Percentiles rank a stretch among this genome's conserved stretches.
Evolutionary conservation across 1,140 invertebrate species (phyloP).

Genomic region (Drosophila miranda): DNA sequence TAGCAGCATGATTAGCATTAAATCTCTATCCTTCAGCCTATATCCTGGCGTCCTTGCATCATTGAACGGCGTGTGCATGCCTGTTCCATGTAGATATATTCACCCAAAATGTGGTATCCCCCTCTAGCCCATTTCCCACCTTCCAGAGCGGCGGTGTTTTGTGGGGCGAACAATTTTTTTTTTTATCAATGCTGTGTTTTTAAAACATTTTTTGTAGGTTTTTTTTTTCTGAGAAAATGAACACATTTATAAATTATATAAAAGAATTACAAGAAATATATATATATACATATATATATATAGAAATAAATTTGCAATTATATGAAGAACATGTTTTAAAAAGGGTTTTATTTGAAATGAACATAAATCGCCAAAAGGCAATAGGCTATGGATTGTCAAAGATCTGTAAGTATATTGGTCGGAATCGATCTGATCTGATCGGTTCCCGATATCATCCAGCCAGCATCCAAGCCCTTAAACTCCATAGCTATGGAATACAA

Average conservation of each 20-base stretch:
- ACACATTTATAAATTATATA: constrained; percentile 45
- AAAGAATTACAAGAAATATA: constrained; percentile 35
- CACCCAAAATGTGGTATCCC: neutral
- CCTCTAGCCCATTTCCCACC: constrained; percentile 21
- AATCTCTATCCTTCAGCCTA: constrained; percentile 1
- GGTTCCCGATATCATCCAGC: too few species aligned
- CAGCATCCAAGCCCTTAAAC: too few species aligned
- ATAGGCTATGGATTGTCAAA: neutral
- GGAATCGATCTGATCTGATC: too few species aligned
- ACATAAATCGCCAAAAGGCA: neutral
- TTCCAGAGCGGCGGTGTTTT: constrained; percentile 4
- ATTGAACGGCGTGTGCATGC: too few species aligned
- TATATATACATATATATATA: constrained; percentile 31
- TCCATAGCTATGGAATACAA: too few species aligned
- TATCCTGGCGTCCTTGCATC: neutral
- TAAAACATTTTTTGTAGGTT: constrained; percentile 50
- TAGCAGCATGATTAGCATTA: constrained; percentile 11
- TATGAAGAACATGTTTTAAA: constrained; percentile 16
- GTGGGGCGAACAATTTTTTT: constrained; percentile 11
- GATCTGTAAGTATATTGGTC: too few species aligned
- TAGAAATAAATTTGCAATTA: constrained; percentile 50
- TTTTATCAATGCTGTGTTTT: constrained; percentile 54
- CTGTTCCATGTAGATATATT: too few species aligned
- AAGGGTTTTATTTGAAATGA: too few species aligned
- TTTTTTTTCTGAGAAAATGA: constrained; percentile 79